Percentiles rank a stretch among this genome's conserved stretches.
Evolutionary conservation across 2,888 invertebrate genomes (phyloP).

Genomic region (Lamellibrachia satsuma): DNA sequence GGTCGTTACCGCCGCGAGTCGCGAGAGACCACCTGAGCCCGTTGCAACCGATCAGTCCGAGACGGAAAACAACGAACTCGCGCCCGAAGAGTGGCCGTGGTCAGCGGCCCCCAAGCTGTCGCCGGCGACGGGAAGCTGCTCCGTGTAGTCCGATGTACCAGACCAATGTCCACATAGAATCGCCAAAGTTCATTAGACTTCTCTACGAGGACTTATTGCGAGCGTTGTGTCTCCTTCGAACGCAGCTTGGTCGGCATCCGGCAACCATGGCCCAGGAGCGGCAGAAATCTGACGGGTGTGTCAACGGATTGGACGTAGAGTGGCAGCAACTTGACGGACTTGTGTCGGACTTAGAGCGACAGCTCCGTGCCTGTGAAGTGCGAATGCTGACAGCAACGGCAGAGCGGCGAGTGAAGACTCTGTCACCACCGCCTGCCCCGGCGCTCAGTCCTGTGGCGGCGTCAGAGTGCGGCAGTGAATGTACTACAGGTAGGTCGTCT

Average conservation of each 20-base stretch:
- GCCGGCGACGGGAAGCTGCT: not conserved
- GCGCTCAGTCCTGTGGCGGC: not conserved
- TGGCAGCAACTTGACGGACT: constrained; percentile 7
- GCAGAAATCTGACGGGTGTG: not conserved
- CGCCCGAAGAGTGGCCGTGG: not conserved
- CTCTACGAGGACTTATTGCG: not conserved
- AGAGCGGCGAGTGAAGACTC: not conserved
- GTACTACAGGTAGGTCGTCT: not conserved
- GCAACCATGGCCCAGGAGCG: not conserved
- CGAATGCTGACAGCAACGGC: not conserved
- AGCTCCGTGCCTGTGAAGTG: not conserved
- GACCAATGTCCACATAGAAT: not conserved
- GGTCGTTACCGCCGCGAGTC: not conserved
- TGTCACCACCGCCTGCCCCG: not conserved
- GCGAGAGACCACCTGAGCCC: not conserved
- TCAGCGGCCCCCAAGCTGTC: not conserved
- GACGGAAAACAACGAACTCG: not conserved
- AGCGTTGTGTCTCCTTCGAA: not conserved
- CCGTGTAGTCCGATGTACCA: not conserved
- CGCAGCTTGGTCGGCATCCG: not conserved
- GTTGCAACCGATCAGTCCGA: not conserved
- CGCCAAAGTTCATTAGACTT: not conserved
- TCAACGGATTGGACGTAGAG: not conserved
- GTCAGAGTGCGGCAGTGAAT: not conserved
- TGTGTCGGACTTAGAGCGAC: not conserved